A percentile compares a stretch with the other conserved stretches of the same genome.
phyloP scores from a whole-genome alignment of 2,888 invertebrate species.

The Adela reaumurella region DNA sequence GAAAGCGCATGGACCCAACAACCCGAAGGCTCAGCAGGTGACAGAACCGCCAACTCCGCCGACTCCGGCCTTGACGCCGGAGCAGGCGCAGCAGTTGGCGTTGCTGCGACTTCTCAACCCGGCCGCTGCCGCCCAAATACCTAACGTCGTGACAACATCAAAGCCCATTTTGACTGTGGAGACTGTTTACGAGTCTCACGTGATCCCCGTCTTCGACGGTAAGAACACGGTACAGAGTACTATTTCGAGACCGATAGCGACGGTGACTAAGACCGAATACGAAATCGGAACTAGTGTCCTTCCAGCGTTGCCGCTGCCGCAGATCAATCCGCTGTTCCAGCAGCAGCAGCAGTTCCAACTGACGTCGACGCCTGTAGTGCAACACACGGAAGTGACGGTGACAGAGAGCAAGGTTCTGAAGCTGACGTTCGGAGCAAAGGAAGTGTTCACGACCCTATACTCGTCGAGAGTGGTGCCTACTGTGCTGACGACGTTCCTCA shows the following conservation, averaged over 20 bases:
- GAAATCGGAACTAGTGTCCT: constrained; percentile 73
- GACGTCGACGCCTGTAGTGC: constrained; percentile 76
- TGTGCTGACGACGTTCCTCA: constrained; percentile 77
- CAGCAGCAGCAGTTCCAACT: constrained; percentile 71
- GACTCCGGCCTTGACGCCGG: constrained; percentile 58
- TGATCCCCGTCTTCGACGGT: constrained; percentile 74
- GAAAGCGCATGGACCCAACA: constrained; percentile 43
- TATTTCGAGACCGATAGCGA: constrained; percentile 73
- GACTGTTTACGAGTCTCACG: constrained; percentile 78
- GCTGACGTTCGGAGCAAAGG: constrained; percentile 87
- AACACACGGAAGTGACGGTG: constrained; percentile 73
- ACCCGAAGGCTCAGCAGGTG: constrained; percentile 36
- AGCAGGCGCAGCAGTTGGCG: constrained; percentile 73
- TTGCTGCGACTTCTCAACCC: constrained; percentile 69
- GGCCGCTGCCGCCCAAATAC: constrained; percentile 61
- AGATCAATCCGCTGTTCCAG: constrained; percentile 51
- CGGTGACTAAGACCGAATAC: constrained; percentile 75
- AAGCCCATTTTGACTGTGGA: constrained; percentile 72
- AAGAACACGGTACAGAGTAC: constrained; percentile 74
- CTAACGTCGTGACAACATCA: constrained; percentile 73
- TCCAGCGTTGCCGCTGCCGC: constrained; percentile 50
- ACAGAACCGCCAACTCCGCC: constrained; percentile 47
- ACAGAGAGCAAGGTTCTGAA: constrained; percentile 81
- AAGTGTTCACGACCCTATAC: constrained; percentile 81
- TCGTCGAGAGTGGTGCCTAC: constrained; percentile 82